phyloP scores from a whole-genome alignment of 1,140 invertebrate species.

The Drosophila tani region DNA sequence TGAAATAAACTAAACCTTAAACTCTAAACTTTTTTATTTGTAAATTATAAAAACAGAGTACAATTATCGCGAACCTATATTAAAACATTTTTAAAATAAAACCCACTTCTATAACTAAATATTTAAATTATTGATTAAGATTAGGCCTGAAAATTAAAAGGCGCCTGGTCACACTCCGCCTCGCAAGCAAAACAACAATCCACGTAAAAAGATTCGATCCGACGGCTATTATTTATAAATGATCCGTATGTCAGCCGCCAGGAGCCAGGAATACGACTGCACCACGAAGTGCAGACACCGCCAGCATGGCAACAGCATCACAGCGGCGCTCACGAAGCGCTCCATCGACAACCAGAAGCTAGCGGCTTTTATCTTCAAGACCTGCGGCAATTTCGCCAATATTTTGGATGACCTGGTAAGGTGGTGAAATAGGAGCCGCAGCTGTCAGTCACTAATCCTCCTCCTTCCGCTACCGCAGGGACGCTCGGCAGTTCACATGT shows the following conservation, averaged over 20 bases:
- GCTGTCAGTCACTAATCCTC: not conserved
- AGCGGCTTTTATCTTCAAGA: conserved; percentile 85
- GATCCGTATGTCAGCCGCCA: conserved; percentile 61
- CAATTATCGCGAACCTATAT: no score
- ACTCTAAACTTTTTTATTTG: no score
- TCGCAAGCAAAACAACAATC: conserved; percentile 33
- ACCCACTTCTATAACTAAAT: no score
- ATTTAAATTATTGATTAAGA: no score
- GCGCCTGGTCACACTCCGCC: conserved; percentile 22
- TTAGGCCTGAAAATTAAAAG: no score
- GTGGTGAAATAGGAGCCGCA: not conserved
- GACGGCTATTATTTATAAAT: conserved; percentile 24
- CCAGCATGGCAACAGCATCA: conserved; percentile 87
- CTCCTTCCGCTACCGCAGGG: conserved; percentile 81
- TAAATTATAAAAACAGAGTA: no score
- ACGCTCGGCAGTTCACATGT: conserved; percentile 88
- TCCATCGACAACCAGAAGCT: conserved; percentile 85
- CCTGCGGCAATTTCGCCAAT: conserved; percentile 86
- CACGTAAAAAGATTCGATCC: conserved; percentile 33
- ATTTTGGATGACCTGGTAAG: conserved; percentile 83
- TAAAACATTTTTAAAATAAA: no score
- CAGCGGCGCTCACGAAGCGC: conserved; percentile 86
- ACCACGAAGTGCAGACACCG: conserved; percentile 86
- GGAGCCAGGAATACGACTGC: conserved; percentile 84
- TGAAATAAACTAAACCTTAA: no score